A percentile compares a stretch with the other conserved stretches of the same genome.
phyloP scores from a whole-genome alignment of 92 coral and sea anemone species.

The Zoanthus gigantus region DNA sequence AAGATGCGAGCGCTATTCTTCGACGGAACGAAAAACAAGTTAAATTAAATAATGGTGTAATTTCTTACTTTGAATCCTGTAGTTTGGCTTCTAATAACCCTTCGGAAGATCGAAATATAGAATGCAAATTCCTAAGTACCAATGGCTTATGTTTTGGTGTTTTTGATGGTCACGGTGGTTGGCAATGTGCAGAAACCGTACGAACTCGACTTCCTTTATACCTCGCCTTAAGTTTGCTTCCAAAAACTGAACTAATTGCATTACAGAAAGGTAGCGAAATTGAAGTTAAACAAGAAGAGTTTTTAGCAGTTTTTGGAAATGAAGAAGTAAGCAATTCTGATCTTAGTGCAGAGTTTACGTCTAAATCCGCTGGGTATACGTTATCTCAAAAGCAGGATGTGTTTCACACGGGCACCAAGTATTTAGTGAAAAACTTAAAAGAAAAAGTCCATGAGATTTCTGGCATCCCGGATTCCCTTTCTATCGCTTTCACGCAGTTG shows the following conservation, averaged over 20 bases:
- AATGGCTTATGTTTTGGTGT: slow-evolving; percentile 90
- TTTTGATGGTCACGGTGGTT: slow-evolving; percentile 99
- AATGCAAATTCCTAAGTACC: slow-evolving; percentile 68
- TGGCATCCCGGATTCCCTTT: slow-evolving; percentile 74
- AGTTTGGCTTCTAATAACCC: slow-evolving; percentile 92
- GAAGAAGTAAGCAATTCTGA: slow-evolving; percentile 32
- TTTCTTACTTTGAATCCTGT: slow-evolving; percentile 90
- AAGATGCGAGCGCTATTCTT: slow-evolving; percentile 81
- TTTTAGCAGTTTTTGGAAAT: slow-evolving; percentile 37
- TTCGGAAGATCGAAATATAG: slow-evolving; percentile 89
- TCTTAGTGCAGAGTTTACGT: slow-evolving; percentile 19
- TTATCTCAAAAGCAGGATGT: slow-evolving; percentile 86
- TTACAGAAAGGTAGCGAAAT: slow-evolving; percentile 28
- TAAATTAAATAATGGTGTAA: slow-evolving; percentile 83
- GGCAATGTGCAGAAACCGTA: slow-evolving; percentile 98
- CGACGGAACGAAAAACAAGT: slow-evolving; percentile 80
- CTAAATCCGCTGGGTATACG: slow-evolving; percentile 67
- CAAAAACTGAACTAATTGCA: slow-evolving; percentile 65
- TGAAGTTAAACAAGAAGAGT: slow-evolving; percentile 60
- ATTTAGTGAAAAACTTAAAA: slow-evolving; percentile 72
- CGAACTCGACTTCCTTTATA: slow-evolving; percentile 89
- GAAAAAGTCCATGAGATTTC: slow-evolving; percentile 54
- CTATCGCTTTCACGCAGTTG: slow-evolving; percentile 85
- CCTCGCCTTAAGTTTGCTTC: slow-evolving; percentile 78
- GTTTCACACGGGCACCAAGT: slow-evolving; percentile 90